These are phyloP conservation scores for Lepidurus apus DNA, from an alignment of 1,140 invertebrate species.

Conservation along the genomic window DNA sequence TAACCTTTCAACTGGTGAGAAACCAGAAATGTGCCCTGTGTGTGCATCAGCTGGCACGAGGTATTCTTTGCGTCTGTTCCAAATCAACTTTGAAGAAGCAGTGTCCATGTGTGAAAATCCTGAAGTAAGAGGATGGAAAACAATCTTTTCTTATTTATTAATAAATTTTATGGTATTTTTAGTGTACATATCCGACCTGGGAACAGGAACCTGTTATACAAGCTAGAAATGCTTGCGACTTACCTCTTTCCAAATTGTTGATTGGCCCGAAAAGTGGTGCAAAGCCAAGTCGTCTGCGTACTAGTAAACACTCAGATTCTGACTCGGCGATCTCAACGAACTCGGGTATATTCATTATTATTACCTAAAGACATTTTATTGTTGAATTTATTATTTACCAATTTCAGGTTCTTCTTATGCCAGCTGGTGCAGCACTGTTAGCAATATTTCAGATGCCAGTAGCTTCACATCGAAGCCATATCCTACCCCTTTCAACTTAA, in stretches of 20 bases:
- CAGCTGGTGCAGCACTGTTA: slow-evolving; percentile 2
- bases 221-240: not conserved
- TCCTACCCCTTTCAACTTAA: not conserved
- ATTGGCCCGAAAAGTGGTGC: not conserved
- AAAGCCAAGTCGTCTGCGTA: not conserved
- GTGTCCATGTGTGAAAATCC: slow-evolving; percentile 14
- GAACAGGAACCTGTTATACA: not conserved
- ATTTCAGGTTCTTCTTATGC: not conserved
- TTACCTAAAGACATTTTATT: not conserved
- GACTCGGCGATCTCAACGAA: not conserved
- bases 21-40: not conserved
- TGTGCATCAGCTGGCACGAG: not conserved
- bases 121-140: not conserved
- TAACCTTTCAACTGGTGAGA: not conserved
- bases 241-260: not conserved
- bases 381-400: not conserved
- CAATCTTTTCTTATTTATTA: not conserved
- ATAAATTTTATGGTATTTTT: not conserved
- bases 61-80: not conserved
- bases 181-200: not conserved
- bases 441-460: not conserved
- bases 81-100: not conserved
- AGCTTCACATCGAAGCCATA: not conserved
- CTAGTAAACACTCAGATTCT: not conserved
- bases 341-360: not conserved